Evolutionary conservation across 2,797 vertebrate genomes (phyloP).

Genomic region (Notamacropus eugenii): DNA sequence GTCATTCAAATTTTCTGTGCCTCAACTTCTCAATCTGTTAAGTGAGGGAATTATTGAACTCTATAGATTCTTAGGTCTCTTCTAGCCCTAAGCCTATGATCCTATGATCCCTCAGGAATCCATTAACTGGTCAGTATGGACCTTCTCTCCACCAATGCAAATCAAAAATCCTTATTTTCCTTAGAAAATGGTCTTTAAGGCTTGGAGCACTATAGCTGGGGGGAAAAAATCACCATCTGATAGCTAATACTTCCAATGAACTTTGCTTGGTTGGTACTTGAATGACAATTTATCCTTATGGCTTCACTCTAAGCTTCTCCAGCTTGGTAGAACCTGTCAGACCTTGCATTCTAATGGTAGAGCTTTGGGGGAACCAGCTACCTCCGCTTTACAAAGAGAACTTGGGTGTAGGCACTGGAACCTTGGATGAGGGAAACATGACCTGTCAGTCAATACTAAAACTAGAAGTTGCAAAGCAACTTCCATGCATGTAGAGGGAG

Average conservation of each 20-base stretch:
- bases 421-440: not conserved
- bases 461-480: not conserved
- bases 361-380: not conserved
- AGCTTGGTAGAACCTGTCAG: not conserved
- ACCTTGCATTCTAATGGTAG: not conserved
- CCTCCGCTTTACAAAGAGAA: not conserved
- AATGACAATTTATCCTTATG: not conserved
- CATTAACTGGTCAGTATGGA: not conserved
- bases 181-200: not conserved
- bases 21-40: not conserved
- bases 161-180: not conserved
- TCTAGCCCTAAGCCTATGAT: not conserved
- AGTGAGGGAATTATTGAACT: not conserved
- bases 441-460: not conserved
- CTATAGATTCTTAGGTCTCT: not conserved
- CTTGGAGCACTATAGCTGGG: not conserved
- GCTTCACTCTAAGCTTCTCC: not conserved
- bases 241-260: not conserved
- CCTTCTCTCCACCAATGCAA: not conserved
- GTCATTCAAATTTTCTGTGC: not conserved
- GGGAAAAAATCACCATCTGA: not conserved
- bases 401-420: not conserved
- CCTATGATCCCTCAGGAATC: not conserved
- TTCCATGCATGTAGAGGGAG: not conserved
- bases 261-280: not conserved